phyloP scores from a whole-genome alignment of 2,888 invertebrate species.

The Andricus quercusramuli region DNA sequence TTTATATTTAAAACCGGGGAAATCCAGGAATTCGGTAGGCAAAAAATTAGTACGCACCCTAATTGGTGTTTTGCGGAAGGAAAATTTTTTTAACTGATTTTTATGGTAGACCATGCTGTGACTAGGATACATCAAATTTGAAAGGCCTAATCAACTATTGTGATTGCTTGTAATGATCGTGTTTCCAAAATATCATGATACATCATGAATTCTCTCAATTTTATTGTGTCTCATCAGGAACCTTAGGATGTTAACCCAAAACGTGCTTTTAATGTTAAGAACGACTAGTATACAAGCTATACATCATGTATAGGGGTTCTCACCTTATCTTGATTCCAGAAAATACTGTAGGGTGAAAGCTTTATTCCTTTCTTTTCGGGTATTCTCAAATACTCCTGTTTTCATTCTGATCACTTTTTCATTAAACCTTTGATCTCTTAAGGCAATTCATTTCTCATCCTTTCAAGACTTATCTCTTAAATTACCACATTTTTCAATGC shows the following conservation, averaged over 20 bases:
- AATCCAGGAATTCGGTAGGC: too few species aligned
- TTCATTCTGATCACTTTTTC: not conserved
- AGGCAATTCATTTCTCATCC: not conserved
- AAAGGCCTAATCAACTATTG: too few species aligned
- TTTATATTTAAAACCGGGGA: too few species aligned
- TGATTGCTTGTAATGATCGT: not conserved
- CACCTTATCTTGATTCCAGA: not conserved
- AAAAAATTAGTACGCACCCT: too few species aligned
- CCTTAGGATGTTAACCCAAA: not conserved
- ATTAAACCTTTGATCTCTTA: not conserved
- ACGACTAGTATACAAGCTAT: not conserved
- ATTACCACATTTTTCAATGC: not conserved
- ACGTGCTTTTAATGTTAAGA: constrained; percentile 1
- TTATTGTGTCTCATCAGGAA: not conserved
- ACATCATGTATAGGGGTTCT: not conserved
- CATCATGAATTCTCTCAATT: not conserved
- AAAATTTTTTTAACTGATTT: too few species aligned
- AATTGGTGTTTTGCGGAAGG: too few species aligned
- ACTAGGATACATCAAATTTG: too few species aligned
- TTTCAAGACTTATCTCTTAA: not conserved
- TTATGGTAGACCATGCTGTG: too few species aligned
- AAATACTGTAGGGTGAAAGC: not conserved
- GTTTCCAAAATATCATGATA: not conserved
- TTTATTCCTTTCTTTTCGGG: not conserved
- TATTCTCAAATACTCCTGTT: not conserved